Evolutionary conservation across 2,888 invertebrate genomes (phyloP).

Genomic region (Drosophila bunnanda): DNA sequence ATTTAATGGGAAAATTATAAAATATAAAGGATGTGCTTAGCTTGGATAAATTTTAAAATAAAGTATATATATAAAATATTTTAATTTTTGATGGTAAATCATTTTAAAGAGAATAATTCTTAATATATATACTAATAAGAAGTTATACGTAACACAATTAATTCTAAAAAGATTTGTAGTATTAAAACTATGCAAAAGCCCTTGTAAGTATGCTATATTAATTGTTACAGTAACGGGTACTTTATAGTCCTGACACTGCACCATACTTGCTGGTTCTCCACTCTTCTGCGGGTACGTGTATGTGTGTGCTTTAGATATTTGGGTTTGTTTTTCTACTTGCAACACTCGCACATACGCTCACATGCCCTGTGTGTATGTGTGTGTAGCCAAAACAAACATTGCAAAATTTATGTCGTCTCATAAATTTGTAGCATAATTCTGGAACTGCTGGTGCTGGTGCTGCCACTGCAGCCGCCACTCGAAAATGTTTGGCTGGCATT

Average conservation of each 20-base stretch:
- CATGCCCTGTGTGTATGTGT: constrained; percentile 24
- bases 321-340: constrained; percentile 66
- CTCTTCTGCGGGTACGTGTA: constrained; percentile 16
- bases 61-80: too few relatives aligned
- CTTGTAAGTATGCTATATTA: neutral
- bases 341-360: neutral
- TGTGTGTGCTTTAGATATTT: constrained; percentile 73
- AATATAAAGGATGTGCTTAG: neutral
- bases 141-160: neutral
- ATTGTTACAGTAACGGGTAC: neutral
- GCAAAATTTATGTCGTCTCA: constrained; percentile 81
- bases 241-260: neutral
- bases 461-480: constrained; percentile 75
- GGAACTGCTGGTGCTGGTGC: constrained; percentile 60
- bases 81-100: neutral
- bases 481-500: constrained; percentile 79
- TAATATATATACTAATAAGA: neutral
- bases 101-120: neutral
- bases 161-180: neutral
- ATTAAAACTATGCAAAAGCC: neutral
- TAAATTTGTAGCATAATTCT: constrained; percentile 81
- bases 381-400: constrained; percentile 78
- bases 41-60: neutral
- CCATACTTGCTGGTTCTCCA: neutral
- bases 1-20: neutral